Evolutionary conservation across 1,140 invertebrate species (phyloP).

Genomic region (Vanessa atalanta): DNA sequence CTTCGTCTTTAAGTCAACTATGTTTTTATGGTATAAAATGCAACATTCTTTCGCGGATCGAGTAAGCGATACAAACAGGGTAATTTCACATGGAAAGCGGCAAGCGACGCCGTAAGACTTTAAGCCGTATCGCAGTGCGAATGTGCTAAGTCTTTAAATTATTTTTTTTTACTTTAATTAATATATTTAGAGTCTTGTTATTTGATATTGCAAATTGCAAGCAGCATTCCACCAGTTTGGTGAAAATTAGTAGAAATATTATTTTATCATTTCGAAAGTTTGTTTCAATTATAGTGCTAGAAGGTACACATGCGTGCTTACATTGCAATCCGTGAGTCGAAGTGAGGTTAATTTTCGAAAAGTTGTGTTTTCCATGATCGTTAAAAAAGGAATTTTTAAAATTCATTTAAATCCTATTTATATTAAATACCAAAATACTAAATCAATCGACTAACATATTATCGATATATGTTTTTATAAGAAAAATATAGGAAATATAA

Average conservation of each 20-base stretch:
- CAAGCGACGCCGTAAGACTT: slow-evolving; percentile 71
- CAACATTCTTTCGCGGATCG: slow-evolving; percentile 54
- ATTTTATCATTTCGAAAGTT: slow-evolving; percentile 37
- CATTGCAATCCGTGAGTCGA: slow-evolving; percentile 69
- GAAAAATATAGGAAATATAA: background rate
- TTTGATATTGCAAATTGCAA: slow-evolving; percentile 64
- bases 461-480: background rate
- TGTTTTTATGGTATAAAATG: background rate
- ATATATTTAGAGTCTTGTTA: slow-evolving; percentile 19
- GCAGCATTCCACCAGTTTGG: slow-evolving; percentile 64
- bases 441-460: background rate
- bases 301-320: slow-evolving; percentile 76
- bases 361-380: slow-evolving; percentile 55
- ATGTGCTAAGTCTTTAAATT: slow-evolving; percentile 61
- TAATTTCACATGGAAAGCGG: slow-evolving; percentile 71
- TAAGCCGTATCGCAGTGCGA: slow-evolving; percentile 66
- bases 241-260: slow-evolving; percentile 58
- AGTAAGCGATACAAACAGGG: slow-evolving; percentile 52
- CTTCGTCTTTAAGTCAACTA: slow-evolving; percentile 1
- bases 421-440: background rate
- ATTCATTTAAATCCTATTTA: background rate
- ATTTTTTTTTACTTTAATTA: slow-evolving; percentile 14
- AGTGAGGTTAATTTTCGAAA: slow-evolving; percentile 69
- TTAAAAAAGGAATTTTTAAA: slow-evolving; percentile 4
- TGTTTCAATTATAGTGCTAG: slow-evolving; percentile 58